Conservation (phyloP, 1,140 invertebrate genomes). For the Meloidogyne floridensis region DNA sequence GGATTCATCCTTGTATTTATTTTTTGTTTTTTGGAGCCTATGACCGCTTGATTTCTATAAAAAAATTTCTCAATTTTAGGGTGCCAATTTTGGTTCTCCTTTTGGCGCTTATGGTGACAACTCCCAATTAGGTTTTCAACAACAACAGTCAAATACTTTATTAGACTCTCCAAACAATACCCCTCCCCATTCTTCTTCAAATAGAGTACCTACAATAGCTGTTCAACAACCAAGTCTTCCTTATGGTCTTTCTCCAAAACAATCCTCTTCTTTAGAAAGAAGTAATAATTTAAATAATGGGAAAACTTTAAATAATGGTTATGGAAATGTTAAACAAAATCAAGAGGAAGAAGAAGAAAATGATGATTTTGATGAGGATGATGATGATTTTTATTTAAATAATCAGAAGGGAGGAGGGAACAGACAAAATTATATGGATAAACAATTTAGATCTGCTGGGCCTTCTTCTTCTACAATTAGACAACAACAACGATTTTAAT, state of each 20-base stretch:
- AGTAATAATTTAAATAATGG: not conserved
- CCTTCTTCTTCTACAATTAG: slow-evolving; percentile 2
- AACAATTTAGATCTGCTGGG: not conserved
- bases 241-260: not conserved
- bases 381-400: slow-evolving; percentile 10
- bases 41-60: no score
- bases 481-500: not conserved
- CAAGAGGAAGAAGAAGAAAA: not conserved
- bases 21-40: no score
- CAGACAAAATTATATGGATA: not conserved
- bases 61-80: no score
- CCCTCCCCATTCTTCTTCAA: slow-evolving; percentile 15
- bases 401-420: not conserved
- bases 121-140: not conserved
- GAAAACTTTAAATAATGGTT: not conserved
- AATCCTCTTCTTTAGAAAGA: not conserved
- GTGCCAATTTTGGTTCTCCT: slow-evolving; percentile 23
- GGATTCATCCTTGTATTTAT: no score
- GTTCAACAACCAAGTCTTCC: slow-evolving; percentile 31
- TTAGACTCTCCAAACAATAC: slow-evolving; percentile 20
- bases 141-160: not conserved
- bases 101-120: not conserved
- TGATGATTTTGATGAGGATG: not conserved
- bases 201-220: slow-evolving; percentile 38
- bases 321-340: not conserved